These are phyloP conservation scores for Canis aureus DNA, from an alignment of 2,113 vertebrate genomes.

Conservation along the genomic window DNA sequence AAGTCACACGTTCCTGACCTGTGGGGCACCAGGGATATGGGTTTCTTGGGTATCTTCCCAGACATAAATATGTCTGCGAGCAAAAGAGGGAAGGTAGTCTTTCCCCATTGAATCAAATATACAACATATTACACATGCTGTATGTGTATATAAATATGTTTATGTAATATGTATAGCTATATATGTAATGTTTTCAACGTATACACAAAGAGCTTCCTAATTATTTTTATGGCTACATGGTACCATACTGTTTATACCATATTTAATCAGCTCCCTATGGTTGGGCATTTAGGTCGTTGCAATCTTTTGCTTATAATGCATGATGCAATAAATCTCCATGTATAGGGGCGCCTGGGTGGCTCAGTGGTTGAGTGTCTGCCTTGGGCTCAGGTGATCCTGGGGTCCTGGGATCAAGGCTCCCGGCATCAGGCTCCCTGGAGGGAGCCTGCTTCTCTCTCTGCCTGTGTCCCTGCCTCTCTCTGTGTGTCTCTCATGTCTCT, in stretches of 20 bases:
- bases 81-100: not conserved
- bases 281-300: not conserved
- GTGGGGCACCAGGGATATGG: not conserved
- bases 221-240: conserved; percentile 31
- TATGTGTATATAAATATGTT: not conserved
- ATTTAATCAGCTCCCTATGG: not conserved
- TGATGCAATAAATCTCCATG: not conserved
- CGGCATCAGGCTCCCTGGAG: no score
- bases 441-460: no score
- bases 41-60: not conserved
- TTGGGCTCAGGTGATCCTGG: no score
- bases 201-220: not conserved
- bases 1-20: not conserved
- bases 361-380: no score
- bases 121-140: not conserved
- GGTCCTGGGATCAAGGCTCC: no score
- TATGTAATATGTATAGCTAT: not conserved
- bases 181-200: not conserved
- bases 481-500: not conserved
- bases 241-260: not conserved
- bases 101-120: not conserved
- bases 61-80: not conserved
- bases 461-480: no score
- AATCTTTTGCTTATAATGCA: not conserved
- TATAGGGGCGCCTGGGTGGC: no score